These are phyloP conservation scores for Agrilus mali DNA, from an alignment of 2,888 invertebrate species.

Conservation along the genomic window DNA sequence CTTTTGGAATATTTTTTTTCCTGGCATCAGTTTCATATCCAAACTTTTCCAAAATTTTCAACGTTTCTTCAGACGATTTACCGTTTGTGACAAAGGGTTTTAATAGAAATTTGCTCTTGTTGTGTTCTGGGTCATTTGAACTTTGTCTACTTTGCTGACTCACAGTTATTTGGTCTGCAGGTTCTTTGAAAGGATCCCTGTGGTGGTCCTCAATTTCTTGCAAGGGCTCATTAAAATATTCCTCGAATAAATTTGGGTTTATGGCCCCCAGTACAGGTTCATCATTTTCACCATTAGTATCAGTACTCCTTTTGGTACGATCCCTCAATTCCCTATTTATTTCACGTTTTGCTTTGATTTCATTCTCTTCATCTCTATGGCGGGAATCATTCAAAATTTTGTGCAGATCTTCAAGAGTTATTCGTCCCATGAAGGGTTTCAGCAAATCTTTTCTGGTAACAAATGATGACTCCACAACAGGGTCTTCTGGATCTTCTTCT, in stretches of 20 bases:
- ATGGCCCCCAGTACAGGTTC: conserved; percentile 10
- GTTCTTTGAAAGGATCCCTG: too few relatives aligned
- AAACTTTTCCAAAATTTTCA: too few relatives aligned
- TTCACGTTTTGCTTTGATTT: background rate
- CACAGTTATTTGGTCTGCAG: background rate
- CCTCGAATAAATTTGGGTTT: conserved; percentile 13
- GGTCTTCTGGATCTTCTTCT: background rate
- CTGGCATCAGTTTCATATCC: too few relatives aligned
- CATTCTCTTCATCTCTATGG: conserved; percentile 1
- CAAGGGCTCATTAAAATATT: conserved; percentile 9
- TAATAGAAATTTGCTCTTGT: background rate
- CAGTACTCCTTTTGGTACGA: too few relatives aligned
- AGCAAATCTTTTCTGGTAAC: conserved; percentile 9
- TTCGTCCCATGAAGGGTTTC: conserved; percentile 18
- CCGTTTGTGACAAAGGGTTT: too few relatives aligned
- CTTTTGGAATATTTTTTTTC: too few relatives aligned
- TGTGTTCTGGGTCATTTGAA: background rate
- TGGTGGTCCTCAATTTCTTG: background rate
- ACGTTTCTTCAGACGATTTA: too few relatives aligned
- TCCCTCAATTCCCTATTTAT: too few relatives aligned
- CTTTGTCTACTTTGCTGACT: background rate
- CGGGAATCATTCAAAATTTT: background rate
- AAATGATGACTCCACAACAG: too few relatives aligned
- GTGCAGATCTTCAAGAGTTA: conserved; percentile 10
- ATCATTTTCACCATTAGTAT: too few relatives aligned